Evolutionary conservation across 2,888 invertebrate genomes (phyloP).

Genomic region (Heliconius erato): DNA sequence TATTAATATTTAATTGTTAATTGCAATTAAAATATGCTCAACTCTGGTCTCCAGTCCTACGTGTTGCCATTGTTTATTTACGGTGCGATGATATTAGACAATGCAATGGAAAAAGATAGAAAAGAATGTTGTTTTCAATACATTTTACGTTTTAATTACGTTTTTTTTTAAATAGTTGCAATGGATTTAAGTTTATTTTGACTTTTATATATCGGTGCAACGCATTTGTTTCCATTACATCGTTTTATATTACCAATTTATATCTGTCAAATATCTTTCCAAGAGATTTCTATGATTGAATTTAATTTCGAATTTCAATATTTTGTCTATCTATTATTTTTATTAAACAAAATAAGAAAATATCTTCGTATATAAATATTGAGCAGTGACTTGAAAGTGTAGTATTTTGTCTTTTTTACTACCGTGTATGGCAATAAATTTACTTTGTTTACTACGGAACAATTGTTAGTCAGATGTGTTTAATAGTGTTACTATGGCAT

Average conservation of each 20-base stretch:
- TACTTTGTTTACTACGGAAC: no score
- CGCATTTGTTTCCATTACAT: conserved; percentile 18
- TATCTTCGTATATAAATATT: no score
- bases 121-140: neutral
- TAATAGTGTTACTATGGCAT: neutral
- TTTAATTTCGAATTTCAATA: no score
- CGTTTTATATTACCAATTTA: conserved; percentile 34
- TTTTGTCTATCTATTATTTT: neutral
- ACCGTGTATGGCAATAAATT: no score
- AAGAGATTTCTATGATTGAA: neutral
- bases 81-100: conserved; percentile 29
- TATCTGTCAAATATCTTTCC: conserved; percentile 33
- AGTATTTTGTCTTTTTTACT: no score
- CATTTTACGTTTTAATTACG: neutral
- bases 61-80: conserved; percentile 49
- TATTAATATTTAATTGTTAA: neutral
- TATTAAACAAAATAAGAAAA: neutral
- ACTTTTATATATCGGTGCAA: neutral
- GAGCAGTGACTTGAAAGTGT: no score
- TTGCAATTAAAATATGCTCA: neutral
- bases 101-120: neutral
- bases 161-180: neutral
- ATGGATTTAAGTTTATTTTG: neutral
- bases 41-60: conserved; percentile 38
- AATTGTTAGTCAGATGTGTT: no score